Base-by-base conservation (phyloP, 2,113 vertebrate genomes). In the Tragelaphus buxtoni region DNA sequence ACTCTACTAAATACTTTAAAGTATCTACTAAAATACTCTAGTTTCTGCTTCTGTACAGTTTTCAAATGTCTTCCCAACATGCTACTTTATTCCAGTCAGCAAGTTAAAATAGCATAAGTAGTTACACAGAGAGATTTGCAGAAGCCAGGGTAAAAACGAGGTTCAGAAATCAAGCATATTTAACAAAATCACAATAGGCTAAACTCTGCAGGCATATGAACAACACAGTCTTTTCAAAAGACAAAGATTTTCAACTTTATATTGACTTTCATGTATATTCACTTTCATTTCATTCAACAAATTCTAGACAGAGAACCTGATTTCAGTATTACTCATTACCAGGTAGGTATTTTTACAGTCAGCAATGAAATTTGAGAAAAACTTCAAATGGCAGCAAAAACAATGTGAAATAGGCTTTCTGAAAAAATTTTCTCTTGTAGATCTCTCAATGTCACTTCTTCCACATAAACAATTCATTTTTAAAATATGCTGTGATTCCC, bases 391-490 rank as follows among this genome's bases (percentile, higher is more conserved):
- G 69, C 11, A 63, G 10, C 9, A 32, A 88, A 94, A 83, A 53
- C 80, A 86, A 55, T 49, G 58, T 56, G 58, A 51, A 51, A 88
- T 28, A 97, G 95, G 91, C 92, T 95, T 94, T 97, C 92, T 92
- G 89, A 97, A 98, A 97, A 72, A 91, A 55, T 96, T 91, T 96
- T 42, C 91, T 94, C 97, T 97, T 88, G 81, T 89, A 98, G 95
- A 98, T 97, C 95, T 97, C 80, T 98, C 92, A 88, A 89, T 94
- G 96, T 93, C 95, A 97, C 88, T 98, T 85, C 90, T 69, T 96
- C 72, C 83, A 95, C 77, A 95, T 69, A 95, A 97, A 94, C 84
- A 97, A 98, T 96, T 98, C 94, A 94, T 95, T 98, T 98, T 97
- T 91, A 92, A 96, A 97, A 91, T 90, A 89, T 96, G 90, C 97